Evolutionary conservation across 2,888 invertebrate species (phyloP), one percentile per base, ranked within the genome.

Genomic region (Rhogogaster chlorosoma): DNA sequence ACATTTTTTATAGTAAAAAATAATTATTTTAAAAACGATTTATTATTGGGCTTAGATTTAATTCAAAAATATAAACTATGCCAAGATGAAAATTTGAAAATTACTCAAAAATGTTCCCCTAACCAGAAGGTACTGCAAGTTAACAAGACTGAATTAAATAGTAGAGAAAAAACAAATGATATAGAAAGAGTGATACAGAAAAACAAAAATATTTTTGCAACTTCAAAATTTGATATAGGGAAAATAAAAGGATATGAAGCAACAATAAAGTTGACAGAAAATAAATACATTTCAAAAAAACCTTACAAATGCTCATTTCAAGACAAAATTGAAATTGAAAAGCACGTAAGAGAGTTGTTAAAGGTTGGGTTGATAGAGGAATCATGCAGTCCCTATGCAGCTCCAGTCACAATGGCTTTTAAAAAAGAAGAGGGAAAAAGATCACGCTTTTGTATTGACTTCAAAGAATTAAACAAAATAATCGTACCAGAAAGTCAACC

Each of bases 351-450:
- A n/a, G n/a, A n/a, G n/a, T n/a, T n/a, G n/a, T n/a, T n/a, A n/a
- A n/a, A n/a, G n/a, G n/a, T n/a, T n/a, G n/a, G n/a, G n/a, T 75
- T 88, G 15, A 88, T 87, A 78, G 86, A 88, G 83, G 86, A 87
- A 71, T 88, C 86, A 18, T 70, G 84, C 71, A 86, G 86, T 57
- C 87, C 87, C 0, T 71, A 70, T 83, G 86, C 85, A 12, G 78
- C 86, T 3, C 86, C 86, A 22, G 87, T 86, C n/a, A 87, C 83
- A 10, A 49, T 87, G 38, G 87, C 49, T 2, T 85, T 42, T 36
- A 86, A 86, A 61, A 85, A 84, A 80, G 86, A 86, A 18, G 86
- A 87, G 49, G 80, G 80, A 9, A 85, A 45, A 80, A 86, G 73
- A 77, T 86, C 83, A 22, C 84, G 85, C 18, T 71, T 86, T 18